phyloP scores from a whole-genome alignment of 2,113 vertebrate species.

The Chunga burmeisteri region DNA sequence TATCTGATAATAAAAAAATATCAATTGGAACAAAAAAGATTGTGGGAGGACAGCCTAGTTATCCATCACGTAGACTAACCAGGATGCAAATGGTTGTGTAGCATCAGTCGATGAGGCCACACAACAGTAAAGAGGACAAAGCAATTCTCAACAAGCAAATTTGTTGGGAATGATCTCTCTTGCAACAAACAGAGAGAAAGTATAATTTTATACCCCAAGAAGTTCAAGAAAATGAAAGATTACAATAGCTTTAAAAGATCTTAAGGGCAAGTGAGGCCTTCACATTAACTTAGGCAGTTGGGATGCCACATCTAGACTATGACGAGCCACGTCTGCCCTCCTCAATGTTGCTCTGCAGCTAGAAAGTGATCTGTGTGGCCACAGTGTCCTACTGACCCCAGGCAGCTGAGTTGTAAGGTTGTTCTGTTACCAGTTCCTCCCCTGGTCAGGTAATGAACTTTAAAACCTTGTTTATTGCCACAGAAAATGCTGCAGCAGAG shows the following conservation, averaged over 20 bases:
- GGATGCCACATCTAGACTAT: not conserved
- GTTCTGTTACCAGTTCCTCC: not conserved
- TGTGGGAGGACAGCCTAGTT: not conserved
- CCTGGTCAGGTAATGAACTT: not conserved
- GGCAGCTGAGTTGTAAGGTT: not conserved
- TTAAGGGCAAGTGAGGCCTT: not conserved
- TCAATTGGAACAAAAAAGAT: not conserved
- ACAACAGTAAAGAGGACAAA: not conserved
- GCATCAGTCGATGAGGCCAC: not conserved
- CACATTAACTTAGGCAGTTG: not conserved
- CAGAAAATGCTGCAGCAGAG: not conserved
- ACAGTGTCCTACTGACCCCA: not conserved
- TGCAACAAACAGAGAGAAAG: not conserved
- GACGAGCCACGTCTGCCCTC: fast-evolving
- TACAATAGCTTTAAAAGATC: not conserved
- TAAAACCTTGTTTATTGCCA: not conserved
- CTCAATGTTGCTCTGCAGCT: not conserved
- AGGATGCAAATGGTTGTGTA: not conserved
- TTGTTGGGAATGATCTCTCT: not conserved
- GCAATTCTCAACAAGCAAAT: not conserved
- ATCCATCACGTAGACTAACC: not conserved
- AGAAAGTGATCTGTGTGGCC: not conserved
- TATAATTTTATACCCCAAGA: not conserved
- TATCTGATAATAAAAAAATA: not conserved
- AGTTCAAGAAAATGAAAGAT: not conserved